Base-by-base conservation (phyloP, 2,113 vertebrate species). In the Pongo pygmaeus region DNA sequence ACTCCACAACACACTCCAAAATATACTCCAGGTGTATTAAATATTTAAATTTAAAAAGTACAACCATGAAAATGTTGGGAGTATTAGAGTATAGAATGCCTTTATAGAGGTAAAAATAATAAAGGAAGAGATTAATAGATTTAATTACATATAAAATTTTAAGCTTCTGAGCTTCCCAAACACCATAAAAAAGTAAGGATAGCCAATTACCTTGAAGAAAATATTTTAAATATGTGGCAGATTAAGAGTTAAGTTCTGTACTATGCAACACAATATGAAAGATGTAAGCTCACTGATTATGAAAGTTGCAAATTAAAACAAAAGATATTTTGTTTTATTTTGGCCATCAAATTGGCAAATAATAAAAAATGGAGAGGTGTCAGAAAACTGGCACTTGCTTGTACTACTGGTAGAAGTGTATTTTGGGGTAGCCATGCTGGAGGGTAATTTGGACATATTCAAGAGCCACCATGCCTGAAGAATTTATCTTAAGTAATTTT, bases 401-500 rank as follows among this genome's bases (percentile, higher is more conserved):
- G 1, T 64, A 92, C 27, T 96, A 50, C 11, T 75, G 25, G 32
- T 61, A 61, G 59, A 80, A 50, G 30, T 74, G 2, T 59, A 87
- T 25, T 85, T 83, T 48, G 38, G 30, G 46, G 11, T n/a, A 50
- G 18, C 8, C 59, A 91, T 88, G 52, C 83, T 96, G 11, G 46
- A 84, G 8, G 35, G 18, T 78, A 38, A 16, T 75, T 69, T 86
- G 84, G 20, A 57, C 43, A 74, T 50, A 25, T 25, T 93, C 46
- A 91, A 77, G 69, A 46, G 46, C 46, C 74, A 17, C 23, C 64
- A 67, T 50, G 67, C n/a, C 30, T 79, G 91, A 91, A 84, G 46
- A 84, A 95, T 96, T 94, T 86, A 80, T 80, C 78, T 70, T 64
- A 70, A 92, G 74, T 22, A 75, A n/a, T 61, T 95, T 79, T 88